A percentile compares a stretch with the other conserved stretches of the same genome.
phyloP scores from a whole-genome alignment of 2,888 invertebrate genomes.

The Dryococelus australis region DNA sequence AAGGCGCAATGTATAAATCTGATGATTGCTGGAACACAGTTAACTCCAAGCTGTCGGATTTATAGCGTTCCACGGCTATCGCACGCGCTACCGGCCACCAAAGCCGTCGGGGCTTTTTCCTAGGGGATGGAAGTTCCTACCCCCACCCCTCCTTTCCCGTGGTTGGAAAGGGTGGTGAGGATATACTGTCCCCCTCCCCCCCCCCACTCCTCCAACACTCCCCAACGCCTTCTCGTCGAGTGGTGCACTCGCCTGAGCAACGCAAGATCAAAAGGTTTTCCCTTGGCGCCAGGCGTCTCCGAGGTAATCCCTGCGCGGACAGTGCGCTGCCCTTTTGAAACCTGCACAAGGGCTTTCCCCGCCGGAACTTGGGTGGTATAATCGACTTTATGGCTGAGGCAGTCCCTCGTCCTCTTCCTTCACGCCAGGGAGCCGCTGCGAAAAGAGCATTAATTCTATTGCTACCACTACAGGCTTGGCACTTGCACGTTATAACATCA shows the following conservation, averaged over 20 bases:
- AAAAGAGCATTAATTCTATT: no score
- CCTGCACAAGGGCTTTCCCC: no score
- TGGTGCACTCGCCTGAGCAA: background rate
- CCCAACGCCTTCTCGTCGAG: background rate
- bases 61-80: background rate
- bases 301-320: no score
- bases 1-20: conserved; percentile 5
- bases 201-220: no score
- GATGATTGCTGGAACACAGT: conserved; percentile 5
- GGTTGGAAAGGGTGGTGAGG: background rate
- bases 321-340: no score
- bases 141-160: background rate
- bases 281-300: no score
- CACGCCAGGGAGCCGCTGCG: no score
- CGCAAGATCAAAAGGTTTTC: background rate
- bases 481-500: no score
- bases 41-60: conserved; percentile 3
- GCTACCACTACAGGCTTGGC: no score
- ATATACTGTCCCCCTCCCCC: background rate
- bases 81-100: background rate
- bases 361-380: no score
- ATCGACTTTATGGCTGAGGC: no score
- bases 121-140: background rate
- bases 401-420: no score
- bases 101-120: background rate